Conservation (phyloP, 2,797 vertebrate species). For the Sebastolobus alascanus region DNA sequence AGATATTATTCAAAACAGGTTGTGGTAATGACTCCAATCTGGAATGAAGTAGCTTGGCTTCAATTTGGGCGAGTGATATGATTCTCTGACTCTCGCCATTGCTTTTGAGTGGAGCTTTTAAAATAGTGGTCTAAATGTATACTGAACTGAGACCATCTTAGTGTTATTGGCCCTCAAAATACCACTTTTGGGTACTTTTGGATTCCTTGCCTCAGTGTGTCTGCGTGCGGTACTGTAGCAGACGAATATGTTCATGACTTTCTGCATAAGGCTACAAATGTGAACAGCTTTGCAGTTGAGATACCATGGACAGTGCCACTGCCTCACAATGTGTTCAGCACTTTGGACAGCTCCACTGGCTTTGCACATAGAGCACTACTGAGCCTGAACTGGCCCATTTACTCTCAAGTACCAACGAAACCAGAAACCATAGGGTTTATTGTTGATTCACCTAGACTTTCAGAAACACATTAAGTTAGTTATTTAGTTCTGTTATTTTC, state of each 20-base stretch:
- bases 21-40: slow-evolving; percentile 54
- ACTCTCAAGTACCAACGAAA: slow-evolving; percentile 9
- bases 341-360: slow-evolving; percentile 41
- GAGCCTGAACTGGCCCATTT: slow-evolving; percentile 16
- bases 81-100: slow-evolving; percentile 31
- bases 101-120: slow-evolving; percentile 24
- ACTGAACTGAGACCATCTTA: slow-evolving; percentile 22
- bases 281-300: slow-evolving; percentile 48
- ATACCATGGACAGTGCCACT: slow-evolving; percentile 8
- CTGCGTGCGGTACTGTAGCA: neutral
- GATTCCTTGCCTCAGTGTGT: slow-evolving; percentile 8
- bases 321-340: slow-evolving; percentile 32
- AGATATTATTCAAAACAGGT: slow-evolving; percentile 73
- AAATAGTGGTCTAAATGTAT: slow-evolving; percentile 26
- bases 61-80: slow-evolving; percentile 34
- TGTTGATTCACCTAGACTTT: neutral
- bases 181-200: slow-evolving; percentile 11
- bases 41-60: slow-evolving; percentile 20
- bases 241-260: slow-evolving; percentile 40
- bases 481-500: neutral
- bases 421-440: neutral
- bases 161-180: slow-evolving; percentile 33
- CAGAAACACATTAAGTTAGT: neutral
- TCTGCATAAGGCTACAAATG: slow-evolving; percentile 21
- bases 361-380: slow-evolving; percentile 8